Evolutionary conservation across 2,113 vertebrate genomes (phyloP).

Genomic region (Hassar affinis): DNA sequence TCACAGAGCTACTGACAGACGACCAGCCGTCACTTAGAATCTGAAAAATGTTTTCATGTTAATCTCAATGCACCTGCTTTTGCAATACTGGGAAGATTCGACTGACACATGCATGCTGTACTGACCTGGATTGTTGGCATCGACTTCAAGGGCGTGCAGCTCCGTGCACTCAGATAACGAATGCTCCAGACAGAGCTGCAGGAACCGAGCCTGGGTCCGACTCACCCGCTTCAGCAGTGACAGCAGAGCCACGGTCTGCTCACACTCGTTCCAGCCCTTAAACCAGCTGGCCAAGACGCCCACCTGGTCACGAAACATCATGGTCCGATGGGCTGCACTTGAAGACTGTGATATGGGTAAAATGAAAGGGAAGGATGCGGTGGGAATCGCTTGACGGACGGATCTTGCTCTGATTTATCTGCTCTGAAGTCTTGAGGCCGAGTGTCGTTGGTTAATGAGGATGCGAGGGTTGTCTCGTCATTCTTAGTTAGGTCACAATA

Average conservation of each 20-base stretch:
- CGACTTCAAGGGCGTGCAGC: slow-evolving; percentile 90
- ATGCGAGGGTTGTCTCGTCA: slow-evolving; percentile 49
- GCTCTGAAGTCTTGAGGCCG: neutral
- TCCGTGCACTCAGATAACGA: slow-evolving; percentile 94
- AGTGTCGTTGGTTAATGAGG: slow-evolving; percentile 2
- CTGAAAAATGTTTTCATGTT: neutral
- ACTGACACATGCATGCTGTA: slow-evolving; percentile 16
- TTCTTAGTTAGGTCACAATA: slow-evolving; percentile 37
- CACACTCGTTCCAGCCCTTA: slow-evolving; percentile 98
- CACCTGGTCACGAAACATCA: slow-evolving; percentile 99
- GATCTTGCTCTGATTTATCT: slow-evolving; percentile 5
- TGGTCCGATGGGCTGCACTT: slow-evolving; percentile 72
- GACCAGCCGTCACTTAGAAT: neutral
- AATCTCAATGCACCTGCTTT: neutral
- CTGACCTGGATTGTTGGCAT: slow-evolving; percentile 97
- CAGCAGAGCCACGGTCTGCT: slow-evolving; percentile 96
- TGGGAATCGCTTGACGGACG: slow-evolving; percentile 4
- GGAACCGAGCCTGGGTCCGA: slow-evolving; percentile 95
- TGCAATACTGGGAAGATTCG: neutral
- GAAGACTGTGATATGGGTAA: neutral
- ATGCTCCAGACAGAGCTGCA: slow-evolving; percentile 97
- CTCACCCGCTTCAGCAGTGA: slow-evolving; percentile 93
- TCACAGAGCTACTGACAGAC: neutral
- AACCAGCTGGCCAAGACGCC: slow-evolving; percentile 96
- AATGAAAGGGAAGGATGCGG: neutral